Evolutionary conservation across 1,140 invertebrate species (phyloP), one percentile per base, ranked within the genome.

Genomic region (Bombus breviceps): DNA sequence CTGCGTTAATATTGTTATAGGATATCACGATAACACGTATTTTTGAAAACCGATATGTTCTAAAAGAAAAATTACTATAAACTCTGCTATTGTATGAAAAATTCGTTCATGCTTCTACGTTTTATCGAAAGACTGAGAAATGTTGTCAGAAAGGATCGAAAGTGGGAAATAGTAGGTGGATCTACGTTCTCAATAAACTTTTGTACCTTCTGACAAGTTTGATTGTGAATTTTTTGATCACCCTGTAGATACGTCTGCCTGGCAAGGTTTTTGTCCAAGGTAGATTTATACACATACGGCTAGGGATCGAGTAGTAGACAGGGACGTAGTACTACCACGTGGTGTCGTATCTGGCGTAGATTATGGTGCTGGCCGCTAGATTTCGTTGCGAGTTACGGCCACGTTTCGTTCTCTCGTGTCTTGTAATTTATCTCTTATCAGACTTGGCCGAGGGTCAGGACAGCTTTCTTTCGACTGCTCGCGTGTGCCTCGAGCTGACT

Each of bases 201-300:
- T 53, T 8, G 1, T 6, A 18, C 4, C 47, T 53, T 53, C 18
- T 6, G 47, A 53, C 8, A 22, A 53, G 47, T 22, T 53, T 53
- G 47, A 53, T 53, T 0, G 47, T 6, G 47, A 8, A 53, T 2
- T 22, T 22, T 22, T 53, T 53, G 47, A 53, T 18, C 59, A 0
- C 12, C 3, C 28, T n/a, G 28, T 57, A 47, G 39, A 47, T 13
- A 10, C 39, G 41, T 32, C 41, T 28, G 39, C n/a, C 43, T 69
- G n/a, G n/a, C 64, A 37, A 1, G 39, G 64, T 81, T 85, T 85
- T 72, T 73, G 41, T 64, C 25, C 68, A 9, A 43, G 47, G 28
- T 79, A 57, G 37, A 84, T 79, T 71, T 88, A 82, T 81, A 62
- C 43, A 71, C 18, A n/a, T 78, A 74, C n/a, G 32, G 1, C 37